A percentile compares a stretch with the other conserved stretches of the same genome.
Conservation (phyloP, 2,888 invertebrate species). For the Nomada goodeniana region DNA sequence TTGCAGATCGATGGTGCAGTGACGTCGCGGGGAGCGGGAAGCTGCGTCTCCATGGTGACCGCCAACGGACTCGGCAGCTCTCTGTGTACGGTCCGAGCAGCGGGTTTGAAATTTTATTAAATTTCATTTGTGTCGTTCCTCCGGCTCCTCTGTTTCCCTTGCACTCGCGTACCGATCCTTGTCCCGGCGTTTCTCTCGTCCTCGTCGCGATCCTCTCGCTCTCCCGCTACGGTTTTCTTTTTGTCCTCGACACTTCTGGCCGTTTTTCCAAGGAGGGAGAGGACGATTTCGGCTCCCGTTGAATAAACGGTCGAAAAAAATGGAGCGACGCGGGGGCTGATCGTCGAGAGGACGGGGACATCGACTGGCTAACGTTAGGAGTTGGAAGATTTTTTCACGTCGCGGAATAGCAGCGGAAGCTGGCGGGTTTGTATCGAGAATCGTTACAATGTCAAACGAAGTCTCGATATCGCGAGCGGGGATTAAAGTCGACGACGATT, state of each 20-base stretch:
- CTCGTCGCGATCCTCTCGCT: conserved; percentile 11
- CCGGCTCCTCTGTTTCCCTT: conserved; percentile 40
- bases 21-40: conserved; percentile 83
- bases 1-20: conserved; percentile 83
- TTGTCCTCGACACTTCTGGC: conserved; percentile 53
- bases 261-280: conserved; percentile 45
- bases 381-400: conserved; percentile 1
- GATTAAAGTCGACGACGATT: conserved; percentile 9
- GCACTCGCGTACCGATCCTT: not conserved
- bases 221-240: conserved; percentile 15
- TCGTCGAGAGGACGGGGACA: conserved; percentile 11
- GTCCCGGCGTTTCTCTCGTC: conserved; percentile 34
- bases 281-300: not conserved
- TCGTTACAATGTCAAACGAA: conserved; percentile 20
- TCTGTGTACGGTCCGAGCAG: conserved; percentile 72
- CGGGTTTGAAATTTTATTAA: conserved; percentile 82
- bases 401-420: not conserved
- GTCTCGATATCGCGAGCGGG: not conserved
- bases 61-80: conserved; percentile 83
- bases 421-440: conserved; percentile 13
- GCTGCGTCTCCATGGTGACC: conserved; percentile 84
- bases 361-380: conserved; percentile 1
- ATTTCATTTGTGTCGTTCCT: conserved; percentile 74
- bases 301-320: conserved; percentile 32
- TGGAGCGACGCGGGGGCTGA: not conserved